These are phyloP conservation scores for Spodoptera litura DNA, from an alignment of 1,140 invertebrate genomes.

Conservation along the genomic window DNA sequence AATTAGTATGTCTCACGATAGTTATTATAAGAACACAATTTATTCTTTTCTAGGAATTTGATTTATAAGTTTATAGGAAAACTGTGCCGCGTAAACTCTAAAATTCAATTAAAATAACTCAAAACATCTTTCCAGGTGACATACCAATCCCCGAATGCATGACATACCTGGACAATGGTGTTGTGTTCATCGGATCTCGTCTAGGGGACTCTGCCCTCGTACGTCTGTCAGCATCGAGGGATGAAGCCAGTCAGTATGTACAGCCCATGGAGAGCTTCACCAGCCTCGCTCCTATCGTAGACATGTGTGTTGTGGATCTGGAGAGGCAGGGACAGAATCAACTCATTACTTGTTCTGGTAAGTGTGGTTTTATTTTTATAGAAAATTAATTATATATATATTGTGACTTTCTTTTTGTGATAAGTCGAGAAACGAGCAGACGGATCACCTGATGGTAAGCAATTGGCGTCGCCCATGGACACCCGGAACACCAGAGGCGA, in stretches of 20 bases:
- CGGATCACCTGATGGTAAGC: no score
- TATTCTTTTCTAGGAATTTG: no score
- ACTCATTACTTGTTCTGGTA: slow-evolving; percentile 98
- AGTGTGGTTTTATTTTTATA: slow-evolving; percentile 47
- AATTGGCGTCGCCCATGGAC: no score
- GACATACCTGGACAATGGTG: slow-evolving; percentile 99
- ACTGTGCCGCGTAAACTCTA: no score
- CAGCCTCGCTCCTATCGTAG: slow-evolving; percentile 98
- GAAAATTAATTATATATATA: no score
- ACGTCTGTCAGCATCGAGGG: slow-evolving; percentile 94
- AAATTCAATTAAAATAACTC: no score
- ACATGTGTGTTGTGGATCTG: slow-evolving; percentile 98
- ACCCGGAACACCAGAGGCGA: no score
- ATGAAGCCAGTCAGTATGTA: slow-evolving; percentile 96
- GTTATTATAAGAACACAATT: no score
- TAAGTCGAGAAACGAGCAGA: no score
- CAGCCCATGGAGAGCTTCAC: slow-evolving; percentile 98
- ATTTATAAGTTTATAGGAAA: no score
- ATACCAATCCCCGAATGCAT: slow-evolving; percentile 99
- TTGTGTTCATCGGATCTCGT: slow-evolving; percentile 98
- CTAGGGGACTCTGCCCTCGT: slow-evolving; percentile 98
- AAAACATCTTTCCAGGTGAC: slow-evolving; percentile 87
- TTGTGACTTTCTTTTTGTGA: no score
- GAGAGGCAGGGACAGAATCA: slow-evolving; percentile 99
- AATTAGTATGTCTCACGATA: no score